Evolutionary conservation across 1,140 invertebrate genomes (phyloP), one percentile per base, ranked within the genome.

Genomic region (Fopius arisanus): DNA sequence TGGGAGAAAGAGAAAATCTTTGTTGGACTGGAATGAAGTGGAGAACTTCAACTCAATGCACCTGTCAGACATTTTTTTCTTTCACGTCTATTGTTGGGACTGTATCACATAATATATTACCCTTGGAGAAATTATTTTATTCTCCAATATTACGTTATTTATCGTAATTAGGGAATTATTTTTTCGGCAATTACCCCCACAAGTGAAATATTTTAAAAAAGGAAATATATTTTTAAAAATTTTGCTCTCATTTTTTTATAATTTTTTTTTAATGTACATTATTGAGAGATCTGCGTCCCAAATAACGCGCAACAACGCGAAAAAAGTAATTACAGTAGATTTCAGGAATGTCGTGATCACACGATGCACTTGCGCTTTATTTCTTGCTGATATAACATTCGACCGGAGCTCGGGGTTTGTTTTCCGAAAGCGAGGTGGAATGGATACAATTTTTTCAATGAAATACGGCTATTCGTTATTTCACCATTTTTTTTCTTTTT

Each of bases 371-470:
- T 59, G 23, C 12, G 3, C 31, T 70, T 59, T 66, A 72, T 43
- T 66, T 72, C 70, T 66, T 72, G 37, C 28, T 23, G 37, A 72
- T 72, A 72, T 72, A 63, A 26, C 70, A 29, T 31, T 71, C 59
- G 59, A 62, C 28, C 28, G 23, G 28, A 33, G 63, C 63, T 63
- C 37, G 51, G 62, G 28, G 19, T 67, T 59, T 59, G 21, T 19
- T 19, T 51, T 9, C 19, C 7, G 7, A 19, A 19, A 19, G 54
- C 23, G 19, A 23, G 54, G 10, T 9, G 51, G 51, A 59, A 59
- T 59, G 54, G 54, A 59, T 59, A 59, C 23, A 12, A 59, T 59
- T 59, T 59, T 59, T 59, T 59, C 54, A 59, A 59, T 59, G 54
- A 59, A 59, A 59, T 59, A 59, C 54, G 19, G 23, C 54, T 59